Percentiles rank a stretch among this genome's conserved stretches.
phyloP scores from a whole-genome alignment of 2,888 invertebrate species.

The Xanthorhoe designata region DNA sequence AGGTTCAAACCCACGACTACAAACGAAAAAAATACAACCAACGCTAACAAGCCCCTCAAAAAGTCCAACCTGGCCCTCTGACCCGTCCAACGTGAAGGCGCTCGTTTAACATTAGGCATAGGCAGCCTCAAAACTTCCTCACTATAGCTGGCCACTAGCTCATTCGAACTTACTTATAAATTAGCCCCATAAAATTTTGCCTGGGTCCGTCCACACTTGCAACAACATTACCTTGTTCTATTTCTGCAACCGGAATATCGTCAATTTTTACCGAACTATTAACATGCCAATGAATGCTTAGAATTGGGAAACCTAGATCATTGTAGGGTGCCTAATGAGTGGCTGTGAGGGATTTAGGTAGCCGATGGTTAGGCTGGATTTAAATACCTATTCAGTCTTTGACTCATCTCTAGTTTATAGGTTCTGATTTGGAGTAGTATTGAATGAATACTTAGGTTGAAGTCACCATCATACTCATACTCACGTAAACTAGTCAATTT shows the following conservation, averaged over 20 bases:
- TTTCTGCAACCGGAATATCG: constrained; percentile 63
- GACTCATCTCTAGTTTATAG: constrained; percentile 8
- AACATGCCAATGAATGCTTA: constrained; percentile 35
- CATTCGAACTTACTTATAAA: no score
- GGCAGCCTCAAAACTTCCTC: no score
- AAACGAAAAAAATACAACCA: no score
- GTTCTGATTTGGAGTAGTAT: neutral
- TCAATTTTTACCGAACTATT: constrained; percentile 59
- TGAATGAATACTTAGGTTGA: no score
- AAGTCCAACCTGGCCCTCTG: no score
- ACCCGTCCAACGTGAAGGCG: no score
- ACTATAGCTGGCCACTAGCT: no score
- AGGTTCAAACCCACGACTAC: no score
- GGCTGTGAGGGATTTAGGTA: constrained; percentile 23
- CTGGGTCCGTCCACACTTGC: constrained; percentile 45
- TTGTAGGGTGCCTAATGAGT: constrained; percentile 33
- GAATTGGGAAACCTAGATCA: constrained; percentile 40
- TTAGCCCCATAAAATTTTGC: constrained; percentile 1
- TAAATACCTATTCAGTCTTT: neutral
- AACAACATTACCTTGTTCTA: constrained; percentile 60
- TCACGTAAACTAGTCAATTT: no score
- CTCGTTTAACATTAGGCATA: no score
- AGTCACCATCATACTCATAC: no score
- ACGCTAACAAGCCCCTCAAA: no score
- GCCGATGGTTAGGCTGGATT: constrained; percentile 1